Evolutionary conservation across 2,888 invertebrate species (phyloP), one percentile per base, ranked within the genome.

Genomic region (Drosophila seclusa): DNA sequence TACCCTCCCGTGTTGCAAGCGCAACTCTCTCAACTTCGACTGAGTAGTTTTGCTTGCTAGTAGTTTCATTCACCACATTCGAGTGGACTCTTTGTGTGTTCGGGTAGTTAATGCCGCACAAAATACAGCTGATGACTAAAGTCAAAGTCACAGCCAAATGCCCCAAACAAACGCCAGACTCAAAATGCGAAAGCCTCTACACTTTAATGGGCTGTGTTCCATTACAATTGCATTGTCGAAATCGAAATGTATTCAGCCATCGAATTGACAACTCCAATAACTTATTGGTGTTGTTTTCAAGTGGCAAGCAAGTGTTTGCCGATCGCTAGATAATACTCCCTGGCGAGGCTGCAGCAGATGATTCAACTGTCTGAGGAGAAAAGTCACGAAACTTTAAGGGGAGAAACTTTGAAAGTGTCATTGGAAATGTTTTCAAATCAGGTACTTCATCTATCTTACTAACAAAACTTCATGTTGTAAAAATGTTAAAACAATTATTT

Each of bases 1-100:
- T 76, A 83, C 83, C 89, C 83, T 77, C 68, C 68, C 7, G 24
- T 42, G 10, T 48, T 49, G 50, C 49, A 29, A 29, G 27, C 58
- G 55, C 16, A 38, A 52, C 32, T 42, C 58, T 27, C 40, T 45
- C 24, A 21, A 24, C 29, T 45, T 55, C 4, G 18, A 42, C 7
- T 52, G 38, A 61, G 53, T 67, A 61, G 66, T 65, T 63, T 68
- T 45, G 58, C 29, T 62, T 59, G 36, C 61, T 50, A 54, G 53
- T 61, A 58, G 49, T 49, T 68, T 53, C 62, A 68, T 68, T 48
- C 50, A 57, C 50, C 31, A 48, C 66, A 59, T 49, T 67, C 34
- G 62, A 76, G 78, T 68, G 58, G 59, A 62, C 52, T 73, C 38
- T 53, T 64, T 75, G 27, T 48, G 27, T 55, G 29, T 29, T n/a